These are phyloP conservation scores for Vanessa atalanta DNA, from an alignment of 1,140 invertebrate genomes.

Conservation along the genomic window DNA sequence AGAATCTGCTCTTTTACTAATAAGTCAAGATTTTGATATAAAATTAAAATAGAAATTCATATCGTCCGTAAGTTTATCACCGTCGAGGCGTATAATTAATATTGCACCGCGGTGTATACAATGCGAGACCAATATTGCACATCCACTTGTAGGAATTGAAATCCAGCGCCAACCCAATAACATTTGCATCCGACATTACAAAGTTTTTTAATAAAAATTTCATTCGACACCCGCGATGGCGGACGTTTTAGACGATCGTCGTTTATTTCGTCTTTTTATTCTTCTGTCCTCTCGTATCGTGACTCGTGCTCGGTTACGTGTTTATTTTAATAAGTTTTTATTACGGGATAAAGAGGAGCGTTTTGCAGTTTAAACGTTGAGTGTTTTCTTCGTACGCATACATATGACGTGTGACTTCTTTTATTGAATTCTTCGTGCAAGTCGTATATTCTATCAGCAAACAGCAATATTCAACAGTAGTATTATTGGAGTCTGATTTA, in stretches of 20 bases:
- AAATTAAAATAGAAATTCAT: too few relatives aligned
- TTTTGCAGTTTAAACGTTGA: not conserved
- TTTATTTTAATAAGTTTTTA: conserved; percentile 3
- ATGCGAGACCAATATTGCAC: conserved; percentile 10
- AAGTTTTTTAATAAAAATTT: conserved; percentile 35
- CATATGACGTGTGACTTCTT: too few relatives aligned
- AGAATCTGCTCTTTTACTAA: too few relatives aligned
- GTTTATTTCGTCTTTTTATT: not conserved
- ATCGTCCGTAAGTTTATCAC: not conserved
- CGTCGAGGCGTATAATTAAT: conserved; percentile 6
- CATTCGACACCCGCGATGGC: conserved; percentile 1
- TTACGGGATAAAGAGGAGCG: not conserved
- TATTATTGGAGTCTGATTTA: too few relatives aligned
- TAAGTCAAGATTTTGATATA: too few relatives aligned
- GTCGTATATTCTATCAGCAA: too few relatives aligned
- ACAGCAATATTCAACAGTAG: too few relatives aligned
- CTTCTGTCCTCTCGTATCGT: not conserved
- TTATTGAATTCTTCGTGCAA: too few relatives aligned
- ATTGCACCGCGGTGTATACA: conserved; percentile 9
- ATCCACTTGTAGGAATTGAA: conserved; percentile 29
- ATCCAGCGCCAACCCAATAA: conserved; percentile 25
- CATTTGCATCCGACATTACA: conserved; percentile 33
- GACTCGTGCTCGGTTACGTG: not conserved
- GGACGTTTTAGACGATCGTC: conserved; percentile 8
- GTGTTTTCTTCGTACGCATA: not conserved